Conservation (phyloP, 1,140 invertebrate species). For the Arion vulgaris region DNA sequence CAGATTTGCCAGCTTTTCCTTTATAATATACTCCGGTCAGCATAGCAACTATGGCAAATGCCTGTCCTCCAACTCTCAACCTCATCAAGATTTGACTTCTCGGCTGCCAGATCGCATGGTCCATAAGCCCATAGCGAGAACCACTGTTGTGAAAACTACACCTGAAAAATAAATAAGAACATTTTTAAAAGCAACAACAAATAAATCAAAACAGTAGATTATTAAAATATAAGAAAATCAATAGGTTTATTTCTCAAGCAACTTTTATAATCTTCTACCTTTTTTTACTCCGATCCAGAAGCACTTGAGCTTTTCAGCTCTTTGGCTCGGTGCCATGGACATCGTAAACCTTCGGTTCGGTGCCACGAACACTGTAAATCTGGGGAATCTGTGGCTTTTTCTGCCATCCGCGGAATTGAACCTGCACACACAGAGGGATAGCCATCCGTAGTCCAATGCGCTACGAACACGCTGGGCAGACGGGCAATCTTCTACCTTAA, state of each 20-base stretch:
- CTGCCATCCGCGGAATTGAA: no score
- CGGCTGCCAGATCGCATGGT: slow-evolving; percentile 2
- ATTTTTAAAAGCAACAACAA: background rate
- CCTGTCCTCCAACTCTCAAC: slow-evolving; percentile 36
- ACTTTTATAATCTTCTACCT: no score
- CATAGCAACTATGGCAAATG: slow-evolving; percentile 39
- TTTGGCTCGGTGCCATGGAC: no score
- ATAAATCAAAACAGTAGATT: background rate
- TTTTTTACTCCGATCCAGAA: no score
- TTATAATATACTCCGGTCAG: slow-evolving; percentile 34
- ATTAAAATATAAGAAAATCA: background rate
- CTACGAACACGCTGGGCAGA: no score
- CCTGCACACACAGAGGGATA: no score
- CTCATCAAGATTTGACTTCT: slow-evolving; percentile 34
- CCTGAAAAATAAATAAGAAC: slow-evolving; percentile 24
- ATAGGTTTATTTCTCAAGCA: background rate
- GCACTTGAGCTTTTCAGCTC: no score
- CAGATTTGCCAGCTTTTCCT: background rate
- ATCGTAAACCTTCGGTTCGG: no score
- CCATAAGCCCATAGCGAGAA: slow-evolving; percentile 16
- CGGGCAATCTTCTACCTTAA: no score
- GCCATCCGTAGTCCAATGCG: no score
- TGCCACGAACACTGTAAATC: no score
- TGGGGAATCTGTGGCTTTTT: no score
- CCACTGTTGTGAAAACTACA: slow-evolving; percentile 36